Evolutionary conservation across 2,797 vertebrate species (phyloP).

Genomic region (Acipenser oxyrinchus): DNA sequence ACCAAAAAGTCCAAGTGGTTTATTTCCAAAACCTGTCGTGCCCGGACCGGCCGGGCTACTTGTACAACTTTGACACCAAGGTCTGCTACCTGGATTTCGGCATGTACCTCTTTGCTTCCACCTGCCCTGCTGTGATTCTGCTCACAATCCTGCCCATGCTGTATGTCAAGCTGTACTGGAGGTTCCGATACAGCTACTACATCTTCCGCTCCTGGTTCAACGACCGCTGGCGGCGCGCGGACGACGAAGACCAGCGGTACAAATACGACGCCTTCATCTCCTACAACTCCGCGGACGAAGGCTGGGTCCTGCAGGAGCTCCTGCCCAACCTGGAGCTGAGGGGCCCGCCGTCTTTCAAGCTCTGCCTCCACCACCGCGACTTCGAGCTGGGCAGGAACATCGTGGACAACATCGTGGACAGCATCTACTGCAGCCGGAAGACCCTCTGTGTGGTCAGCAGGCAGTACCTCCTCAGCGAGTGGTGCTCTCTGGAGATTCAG

Average conservation of each 20-base stretch:
- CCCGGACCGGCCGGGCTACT: conserved; percentile 33
- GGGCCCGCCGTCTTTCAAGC: conserved; percentile 44
- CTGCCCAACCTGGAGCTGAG: conserved; percentile 55
- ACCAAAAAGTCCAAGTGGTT: conserved; percentile 54
- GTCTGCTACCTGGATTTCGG: conserved; percentile 65
- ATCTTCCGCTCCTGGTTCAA: conserved; percentile 67
- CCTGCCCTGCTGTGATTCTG: conserved; percentile 47
- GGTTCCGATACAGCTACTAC: conserved; percentile 66
- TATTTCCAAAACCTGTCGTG: conserved; percentile 56
- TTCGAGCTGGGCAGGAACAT: conserved; percentile 63
- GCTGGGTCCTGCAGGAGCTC: conserved; percentile 68
- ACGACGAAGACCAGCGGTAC: conserved; percentile 60
- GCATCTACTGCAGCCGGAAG: conserved; percentile 55
- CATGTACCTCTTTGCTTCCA: conserved; percentile 53
- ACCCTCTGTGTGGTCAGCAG: conserved; percentile 75
- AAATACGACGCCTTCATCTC: conserved; percentile 78
- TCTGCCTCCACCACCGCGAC: conserved; percentile 65
- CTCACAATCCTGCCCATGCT: conserved; percentile 57
- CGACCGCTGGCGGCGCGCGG: conserved; percentile 57
- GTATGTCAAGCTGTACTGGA: conserved; percentile 65
- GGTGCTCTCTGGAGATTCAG: conserved; percentile 82
- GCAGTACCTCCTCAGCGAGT: conserved; percentile 74
- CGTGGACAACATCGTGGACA: conserved; percentile 64
- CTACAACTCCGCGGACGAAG: conserved; percentile 70
- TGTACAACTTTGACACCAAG: conserved; percentile 63